phyloP scores from a whole-genome alignment of 2,888 invertebrate genomes.

The Macrophya alboannulata region DNA sequence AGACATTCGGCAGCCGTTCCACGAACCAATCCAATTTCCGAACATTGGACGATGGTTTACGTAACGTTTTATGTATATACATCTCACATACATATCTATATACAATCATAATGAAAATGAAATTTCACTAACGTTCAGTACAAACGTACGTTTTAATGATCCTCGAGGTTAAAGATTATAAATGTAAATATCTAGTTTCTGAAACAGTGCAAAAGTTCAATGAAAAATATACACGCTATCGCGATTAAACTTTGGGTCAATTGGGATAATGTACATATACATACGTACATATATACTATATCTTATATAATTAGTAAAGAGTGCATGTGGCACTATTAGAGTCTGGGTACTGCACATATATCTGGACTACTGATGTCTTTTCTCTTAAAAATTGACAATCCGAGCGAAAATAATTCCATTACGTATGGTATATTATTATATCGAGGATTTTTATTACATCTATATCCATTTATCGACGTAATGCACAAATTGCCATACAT shows the following conservation, averaged over 20 bases:
- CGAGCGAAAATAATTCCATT: slow-evolving; percentile 26
- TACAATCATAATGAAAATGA: neutral
- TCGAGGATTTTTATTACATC: neutral
- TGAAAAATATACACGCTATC: slow-evolving; percentile 18
- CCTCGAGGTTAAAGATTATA: slow-evolving; percentile 13
- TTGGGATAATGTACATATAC: neutral
- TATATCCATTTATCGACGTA: neutral
- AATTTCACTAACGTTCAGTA: neutral
- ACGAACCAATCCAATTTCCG: slow-evolving; percentile 46
- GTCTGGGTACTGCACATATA: neutral
- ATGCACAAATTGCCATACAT: neutral
- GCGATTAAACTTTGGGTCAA: slow-evolving; percentile 27
- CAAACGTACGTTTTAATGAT: neutral
- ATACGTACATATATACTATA: neutral
- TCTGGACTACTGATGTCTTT: neutral
- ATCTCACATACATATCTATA: neutral
- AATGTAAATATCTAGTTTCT: neutral
- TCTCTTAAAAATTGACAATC: neutral
- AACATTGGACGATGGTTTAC: slow-evolving; percentile 23
- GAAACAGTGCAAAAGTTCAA: slow-evolving; percentile 26
- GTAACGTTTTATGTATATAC: neutral
- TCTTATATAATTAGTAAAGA: slow-evolving; percentile 6
- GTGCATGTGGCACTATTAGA: neutral
- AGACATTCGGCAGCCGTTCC: slow-evolving; percentile 45
- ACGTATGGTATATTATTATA: neutral